Evolutionary conservation across 2,113 vertebrate genomes (phyloP), one percentile per base, ranked within the genome.

Genomic region (Labeo rohita): DNA sequence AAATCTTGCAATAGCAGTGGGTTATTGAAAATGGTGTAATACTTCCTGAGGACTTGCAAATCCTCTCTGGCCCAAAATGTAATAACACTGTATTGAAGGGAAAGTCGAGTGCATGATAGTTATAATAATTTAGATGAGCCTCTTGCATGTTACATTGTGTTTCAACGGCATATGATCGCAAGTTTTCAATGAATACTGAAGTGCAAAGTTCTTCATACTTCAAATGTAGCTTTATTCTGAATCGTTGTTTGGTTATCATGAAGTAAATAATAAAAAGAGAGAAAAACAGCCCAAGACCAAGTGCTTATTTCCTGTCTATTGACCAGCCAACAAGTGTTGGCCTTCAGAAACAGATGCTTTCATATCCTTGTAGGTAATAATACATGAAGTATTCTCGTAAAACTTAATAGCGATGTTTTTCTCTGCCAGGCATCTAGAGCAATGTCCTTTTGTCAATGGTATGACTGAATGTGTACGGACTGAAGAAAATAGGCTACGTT

Each of bases 271-370:
- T 18, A 45, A 59, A 39, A 59, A 43, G n/a, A 63, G 9, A 52
- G 12, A 52, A 52, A 83, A 83, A 36, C 11, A 39, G 80, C 11
- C 3, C 4, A n/a, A n/a, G 52, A 15, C 23, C 7, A 70, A 21
- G 15, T 76, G 28, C 45, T 76, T n/a, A 84, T n/a, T 70, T 43
- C 13, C 15, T 81, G 43, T 61, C 39, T 73, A n/a, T 23, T 63
- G n/a, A 65, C 45, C 12, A 23, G 23, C 83, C 23, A 59, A 66
- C 45, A 63, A 52, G 84, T 78, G 47, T 56, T 61, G 45, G 66
- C 63, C 49, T 73, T 77, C 79, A 85, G 50, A 49, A 74, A 68
- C 84, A 87, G 74, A 85, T 78, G 88, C 66, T 76, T 83, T 74
- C 11, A 12, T 52, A 65, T 76, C 80, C 56, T 87, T 87, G 70